A percentile compares a stretch with the other conserved stretches of the same genome.
Evolutionary conservation across 2,113 vertebrate genomes (phyloP).

Genomic region (Cervus canadensis): DNA sequence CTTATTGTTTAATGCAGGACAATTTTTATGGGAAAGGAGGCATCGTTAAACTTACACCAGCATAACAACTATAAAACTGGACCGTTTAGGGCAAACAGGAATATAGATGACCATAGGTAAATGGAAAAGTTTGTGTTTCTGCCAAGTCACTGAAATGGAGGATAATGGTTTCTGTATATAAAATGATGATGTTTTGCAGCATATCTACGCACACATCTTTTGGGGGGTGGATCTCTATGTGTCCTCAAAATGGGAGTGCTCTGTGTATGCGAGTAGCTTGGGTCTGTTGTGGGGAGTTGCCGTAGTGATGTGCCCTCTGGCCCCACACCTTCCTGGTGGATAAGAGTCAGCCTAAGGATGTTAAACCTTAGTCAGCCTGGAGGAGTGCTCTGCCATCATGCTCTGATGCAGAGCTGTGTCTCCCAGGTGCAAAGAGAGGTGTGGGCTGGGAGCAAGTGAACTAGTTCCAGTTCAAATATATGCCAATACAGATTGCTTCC

Average conservation of each 20-base stretch:
- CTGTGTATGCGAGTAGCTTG: not conserved
- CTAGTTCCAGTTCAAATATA: not conserved
- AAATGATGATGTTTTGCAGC: not conserved
- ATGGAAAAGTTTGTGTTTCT: not conserved
- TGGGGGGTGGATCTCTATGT: not conserved
- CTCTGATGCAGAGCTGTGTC: not conserved
- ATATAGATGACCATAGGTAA: not conserved
- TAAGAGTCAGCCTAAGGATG: not conserved
- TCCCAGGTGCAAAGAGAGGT: not conserved
- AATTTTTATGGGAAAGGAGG: not conserved
- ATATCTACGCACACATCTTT: not conserved
- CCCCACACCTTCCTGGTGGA: not conserved
- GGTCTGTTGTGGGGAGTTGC: conserved; percentile 21
- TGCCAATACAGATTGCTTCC: not conserved
- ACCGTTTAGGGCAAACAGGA: not conserved
- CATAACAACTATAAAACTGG: not conserved
- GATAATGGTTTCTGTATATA: not conserved
- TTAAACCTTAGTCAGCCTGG: not conserved
- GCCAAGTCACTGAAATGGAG: not conserved
- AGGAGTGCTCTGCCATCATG: not conserved
- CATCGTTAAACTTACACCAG: not conserved
- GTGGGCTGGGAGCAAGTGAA: not conserved
- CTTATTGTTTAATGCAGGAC: not conserved
- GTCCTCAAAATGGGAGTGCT: not conserved
- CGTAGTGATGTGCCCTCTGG: not conserved